Base-by-base conservation (phyloP, 2,113 vertebrate species). In the Pelmatolapia mariae region DNA sequence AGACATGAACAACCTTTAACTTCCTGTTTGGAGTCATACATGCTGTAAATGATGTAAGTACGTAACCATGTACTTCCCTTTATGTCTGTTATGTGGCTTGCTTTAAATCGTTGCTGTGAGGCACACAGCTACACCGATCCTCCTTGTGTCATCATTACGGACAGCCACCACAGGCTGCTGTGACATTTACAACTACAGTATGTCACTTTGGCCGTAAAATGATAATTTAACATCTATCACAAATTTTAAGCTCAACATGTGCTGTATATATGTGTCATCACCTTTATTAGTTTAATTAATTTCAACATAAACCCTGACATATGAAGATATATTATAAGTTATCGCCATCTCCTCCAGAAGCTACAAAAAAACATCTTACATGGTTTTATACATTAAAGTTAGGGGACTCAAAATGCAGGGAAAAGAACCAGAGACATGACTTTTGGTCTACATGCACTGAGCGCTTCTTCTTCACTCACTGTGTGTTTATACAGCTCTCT, bases 91-190 rank as follows among this genome's bases (percentile, higher is more conserved):
- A 94, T 91, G 86, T 89, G 9, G 5, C 57, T 63, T 80, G 73
- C 89, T 95, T 92, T 90, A 95, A 94, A 95, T 93, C 93, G 87
- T 80, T 15, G 79, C 83, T 53, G 47, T 83, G 59, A 87, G 87
- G 91, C 85, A 15, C 85, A 10, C 91, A 84, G 91, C 90, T 87
- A 91, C 88, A 19, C n/a, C 5, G 26, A 26, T 68, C 80, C 57
- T 68, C 85, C 81, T 66, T 5, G 47, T 89, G 89, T 90, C 85
- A 87, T 91, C 82, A 11, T 81, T 83, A 56, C 33, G 88, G 68
- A 81, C 15, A 56, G 53, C 24, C 50, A 47, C 45, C 33, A 82
- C 76, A 81, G 87, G 84, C 56, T 76, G 71, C 85, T 3, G 13
- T 87, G 89, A 93, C 87, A 91, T 91, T 92, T 88, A 86, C 52